phyloP scores from a whole-genome alignment of 2,797 vertebrate genomes.

The Selene dorsalis region DNA sequence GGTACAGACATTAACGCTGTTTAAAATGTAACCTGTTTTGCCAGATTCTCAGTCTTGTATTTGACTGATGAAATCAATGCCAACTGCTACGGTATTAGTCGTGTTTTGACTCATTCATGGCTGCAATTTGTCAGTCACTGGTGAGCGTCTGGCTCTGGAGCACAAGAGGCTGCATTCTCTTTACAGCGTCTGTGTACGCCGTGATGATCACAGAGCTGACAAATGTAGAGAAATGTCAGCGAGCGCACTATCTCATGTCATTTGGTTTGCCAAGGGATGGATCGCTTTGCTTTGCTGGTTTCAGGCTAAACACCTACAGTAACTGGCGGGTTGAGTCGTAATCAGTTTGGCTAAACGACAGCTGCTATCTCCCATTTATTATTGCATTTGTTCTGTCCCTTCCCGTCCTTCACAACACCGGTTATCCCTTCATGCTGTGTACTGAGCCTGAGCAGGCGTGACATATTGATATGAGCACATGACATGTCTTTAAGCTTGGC shows the following conservation, averaged over 20 bases:
- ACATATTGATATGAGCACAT: slow-evolving; percentile 67
- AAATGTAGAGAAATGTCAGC: slow-evolving; percentile 52
- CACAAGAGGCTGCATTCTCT: slow-evolving; percentile 27
- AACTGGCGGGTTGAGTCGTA: slow-evolving; percentile 60
- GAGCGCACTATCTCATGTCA: slow-evolving; percentile 52
- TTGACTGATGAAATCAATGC: slow-evolving; percentile 26
- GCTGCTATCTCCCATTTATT: slow-evolving; percentile 68
- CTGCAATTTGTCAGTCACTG: slow-evolving; percentile 42
- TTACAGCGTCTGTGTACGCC: slow-evolving; percentile 20
- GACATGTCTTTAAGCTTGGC: slow-evolving; percentile 66
- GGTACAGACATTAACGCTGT: not conserved
- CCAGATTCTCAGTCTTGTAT: not conserved
- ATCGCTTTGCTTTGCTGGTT: slow-evolving; percentile 43
- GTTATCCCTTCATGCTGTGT: slow-evolving; percentile 64
- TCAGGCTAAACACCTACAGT: slow-evolving; percentile 64
- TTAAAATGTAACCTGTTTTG: not conserved
- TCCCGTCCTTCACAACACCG: slow-evolving; percentile 49
- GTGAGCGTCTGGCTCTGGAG: slow-evolving; percentile 34
- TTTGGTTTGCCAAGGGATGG: slow-evolving; percentile 45
- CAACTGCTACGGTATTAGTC: not conserved
- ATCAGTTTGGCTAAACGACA: slow-evolving; percentile 73
- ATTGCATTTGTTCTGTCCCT: slow-evolving; percentile 72
- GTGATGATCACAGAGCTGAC: slow-evolving; percentile 59
- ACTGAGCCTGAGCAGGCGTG: slow-evolving; percentile 58
- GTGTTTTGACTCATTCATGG: slow-evolving; percentile 18